Percentiles rank a stretch among this genome's conserved stretches.
Conservation (phyloP, 2,113 vertebrate species). For the Micromys minutus region DNA sequence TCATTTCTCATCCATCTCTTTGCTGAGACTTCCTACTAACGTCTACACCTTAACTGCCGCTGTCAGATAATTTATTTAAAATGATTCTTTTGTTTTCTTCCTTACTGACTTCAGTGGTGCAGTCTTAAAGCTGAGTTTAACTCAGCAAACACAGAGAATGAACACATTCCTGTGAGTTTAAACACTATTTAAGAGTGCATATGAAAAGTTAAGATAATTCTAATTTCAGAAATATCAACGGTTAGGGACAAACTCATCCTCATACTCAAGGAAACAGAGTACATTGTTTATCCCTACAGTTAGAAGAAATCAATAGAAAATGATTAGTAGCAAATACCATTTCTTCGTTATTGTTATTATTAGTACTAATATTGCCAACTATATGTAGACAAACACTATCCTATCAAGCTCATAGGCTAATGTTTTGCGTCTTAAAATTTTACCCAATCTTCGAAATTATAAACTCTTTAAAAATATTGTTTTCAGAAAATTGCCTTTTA, state of each 20-base stretch:
- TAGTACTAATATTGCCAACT: background rate
- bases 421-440: background rate
- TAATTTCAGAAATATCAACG: slow-evolving; percentile 4
- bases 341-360: slow-evolving; percentile 8
- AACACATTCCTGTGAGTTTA: background rate
- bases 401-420: background rate
- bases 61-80: background rate
- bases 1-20: background rate
- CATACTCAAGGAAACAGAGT: background rate
- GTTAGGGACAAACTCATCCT: background rate
- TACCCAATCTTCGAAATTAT: background rate
- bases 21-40: background rate
- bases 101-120: background rate
- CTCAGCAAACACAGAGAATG: background rate
- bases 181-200: background rate
- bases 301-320: background rate
- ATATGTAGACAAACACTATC: background rate
- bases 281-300: background rate
- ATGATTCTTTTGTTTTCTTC: background rate
- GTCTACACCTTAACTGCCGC: background rate
- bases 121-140: background rate
- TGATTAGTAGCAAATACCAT: background rate
- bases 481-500: background rate
- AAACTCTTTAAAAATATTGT: background rate
- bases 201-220: slow-evolving; percentile 9